Evolutionary conservation across 2,888 invertebrate species (phyloP), one percentile per base, ranked within the genome.

Genomic region (Harpagoxenus sublaevis): DNA sequence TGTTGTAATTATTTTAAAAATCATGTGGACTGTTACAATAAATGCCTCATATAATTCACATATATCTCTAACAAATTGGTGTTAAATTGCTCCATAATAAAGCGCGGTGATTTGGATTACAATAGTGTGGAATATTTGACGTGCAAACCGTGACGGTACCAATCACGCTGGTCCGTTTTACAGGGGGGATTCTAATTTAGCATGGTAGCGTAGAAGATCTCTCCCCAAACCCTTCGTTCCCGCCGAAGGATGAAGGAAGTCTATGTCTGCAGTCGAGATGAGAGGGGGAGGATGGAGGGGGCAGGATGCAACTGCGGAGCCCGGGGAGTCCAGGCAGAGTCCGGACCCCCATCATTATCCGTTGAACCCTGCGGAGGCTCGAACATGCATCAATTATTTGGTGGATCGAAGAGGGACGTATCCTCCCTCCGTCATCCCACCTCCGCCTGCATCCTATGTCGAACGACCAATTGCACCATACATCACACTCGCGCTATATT

Each of bases 371-470:
- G 87, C 88, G 88, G 86, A 89, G 89, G 87, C 86, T 89, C 84
- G 84, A 88, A 91, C 92, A 88, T 92, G 92, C 93, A 92, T 93
- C 92, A 91, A 92, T 92, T 92, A 92, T 92, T 92, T 89, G 89
- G 93, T 70, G 87, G 86, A 91, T 89, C 90, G 85, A 85, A 87
- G 74, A 84, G 85, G 91, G 86, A 73, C 82, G 84, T 51, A 71
- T 74, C 48, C 75, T 45, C 45, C 60, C 68, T 84, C 66, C 66
- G 63, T 60, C 65, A 35, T 45, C 31, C 66, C 53, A 39, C 55
- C 62, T 45, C 73, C 66, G 53, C 63, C 62, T 51, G 68, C 86
- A 70, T 83, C 55, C 84, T 45, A 48, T 71, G 86, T 81, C 84
- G 78, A 73, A 62, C 84, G 83, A 88, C 88, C 88, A 88, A 90